Conservation (phyloP, 2,113 vertebrate species). For the Opisthocomus hoazin region DNA sequence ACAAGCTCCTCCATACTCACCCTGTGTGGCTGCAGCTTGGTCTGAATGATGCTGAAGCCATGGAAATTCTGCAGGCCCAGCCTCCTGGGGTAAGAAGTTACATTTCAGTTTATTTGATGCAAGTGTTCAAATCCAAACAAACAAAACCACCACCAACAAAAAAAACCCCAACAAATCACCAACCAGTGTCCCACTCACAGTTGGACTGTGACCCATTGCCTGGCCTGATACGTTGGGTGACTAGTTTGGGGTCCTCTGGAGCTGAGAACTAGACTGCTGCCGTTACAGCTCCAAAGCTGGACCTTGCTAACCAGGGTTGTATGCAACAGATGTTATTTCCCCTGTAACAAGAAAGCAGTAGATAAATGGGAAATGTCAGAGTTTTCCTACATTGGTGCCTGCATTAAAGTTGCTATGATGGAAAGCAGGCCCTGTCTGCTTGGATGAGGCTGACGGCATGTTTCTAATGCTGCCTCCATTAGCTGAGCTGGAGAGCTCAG, state of each 20-base stretch:
- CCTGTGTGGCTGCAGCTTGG: constrained; percentile 87
- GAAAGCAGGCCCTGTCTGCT: not conserved
- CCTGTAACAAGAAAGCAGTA: not conserved
- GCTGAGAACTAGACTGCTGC: not conserved
- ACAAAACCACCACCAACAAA: not conserved
- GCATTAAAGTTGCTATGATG: not conserved
- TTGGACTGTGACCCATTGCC: not conserved
- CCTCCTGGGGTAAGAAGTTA: constrained; percentile 83
- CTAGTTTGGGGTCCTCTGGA: not conserved
- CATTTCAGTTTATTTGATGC: not conserved
- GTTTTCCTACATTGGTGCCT: not conserved
- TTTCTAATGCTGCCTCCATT: not conserved
- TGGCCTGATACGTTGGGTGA: accelerated
- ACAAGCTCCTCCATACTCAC: constrained; percentile 87
- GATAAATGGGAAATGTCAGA: not conserved
- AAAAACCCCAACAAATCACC: not conserved
- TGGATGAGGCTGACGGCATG: not conserved
- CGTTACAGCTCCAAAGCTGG: not conserved
- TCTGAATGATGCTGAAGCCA: constrained; percentile 80
- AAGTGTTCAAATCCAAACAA: not conserved
- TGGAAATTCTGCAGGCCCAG: constrained; percentile 76
- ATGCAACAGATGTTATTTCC: not conserved
- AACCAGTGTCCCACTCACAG: no score
- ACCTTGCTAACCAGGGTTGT: not conserved
- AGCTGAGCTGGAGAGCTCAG: not conserved